Conservation (phyloP, 2,797 vertebrate genomes). For the Peromyscus attwateri region DNA sequence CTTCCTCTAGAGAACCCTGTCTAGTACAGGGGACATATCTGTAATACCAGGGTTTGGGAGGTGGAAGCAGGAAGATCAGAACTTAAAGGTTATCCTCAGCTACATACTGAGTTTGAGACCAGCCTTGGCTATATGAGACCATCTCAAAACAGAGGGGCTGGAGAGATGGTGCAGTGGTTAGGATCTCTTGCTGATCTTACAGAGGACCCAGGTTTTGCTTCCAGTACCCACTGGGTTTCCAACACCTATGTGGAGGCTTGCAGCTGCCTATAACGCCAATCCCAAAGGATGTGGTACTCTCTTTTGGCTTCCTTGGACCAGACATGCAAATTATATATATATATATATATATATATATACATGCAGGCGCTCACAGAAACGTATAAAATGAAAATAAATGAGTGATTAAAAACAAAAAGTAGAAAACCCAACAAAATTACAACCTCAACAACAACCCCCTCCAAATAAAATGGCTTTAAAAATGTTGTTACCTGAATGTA, state of each 20-base stretch:
- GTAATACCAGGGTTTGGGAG: neutral
- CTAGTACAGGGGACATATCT: neutral
- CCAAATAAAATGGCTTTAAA: neutral
- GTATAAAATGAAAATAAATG: neutral
- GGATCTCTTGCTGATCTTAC: neutral
- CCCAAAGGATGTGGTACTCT: neutral
- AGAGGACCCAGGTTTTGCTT: neutral
- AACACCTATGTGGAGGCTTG: neutral
- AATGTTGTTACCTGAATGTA: neutral
- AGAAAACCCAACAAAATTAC: neutral
- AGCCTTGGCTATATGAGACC: neutral
- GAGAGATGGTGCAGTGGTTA: neutral
- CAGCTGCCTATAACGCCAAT: neutral
- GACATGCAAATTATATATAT: neutral
- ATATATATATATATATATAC: neutral
- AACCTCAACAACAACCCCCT: neutral
- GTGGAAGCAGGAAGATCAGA: neutral
- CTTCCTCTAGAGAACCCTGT: neutral
- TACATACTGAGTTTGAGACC: neutral
- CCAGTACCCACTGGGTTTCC: neutral
- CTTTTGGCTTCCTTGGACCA: neutral
- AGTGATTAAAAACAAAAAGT: neutral
- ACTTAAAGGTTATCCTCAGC: neutral
- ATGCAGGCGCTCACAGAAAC: neutral
- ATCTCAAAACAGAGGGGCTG: neutral